Evolutionary conservation across 2,888 invertebrate species (phyloP).

Genomic region (Ariolimax columbianus): DNA sequence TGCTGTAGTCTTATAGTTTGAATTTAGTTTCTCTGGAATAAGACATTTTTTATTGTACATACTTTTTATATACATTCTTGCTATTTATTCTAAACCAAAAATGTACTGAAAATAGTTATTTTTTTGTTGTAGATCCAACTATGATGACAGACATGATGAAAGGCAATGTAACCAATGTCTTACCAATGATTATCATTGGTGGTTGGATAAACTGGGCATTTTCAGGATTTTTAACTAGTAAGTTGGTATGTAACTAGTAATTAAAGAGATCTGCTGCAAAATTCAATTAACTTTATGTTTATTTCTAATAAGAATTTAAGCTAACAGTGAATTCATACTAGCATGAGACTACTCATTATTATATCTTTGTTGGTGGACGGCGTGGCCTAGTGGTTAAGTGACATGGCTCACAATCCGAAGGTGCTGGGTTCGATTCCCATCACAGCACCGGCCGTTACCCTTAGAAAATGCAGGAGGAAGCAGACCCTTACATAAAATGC

Average conservation of each 20-base stretch:
- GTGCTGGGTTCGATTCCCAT: too few relatives aligned
- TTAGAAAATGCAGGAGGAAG: too few relatives aligned
- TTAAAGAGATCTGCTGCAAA: not conserved
- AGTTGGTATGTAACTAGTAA: constrained; percentile 67
- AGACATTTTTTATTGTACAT: too few relatives aligned
- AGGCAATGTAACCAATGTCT: constrained; percentile 97
- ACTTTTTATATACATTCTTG: too few relatives aligned
- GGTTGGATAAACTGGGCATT: constrained; percentile 99
- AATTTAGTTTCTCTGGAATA: not conserved
- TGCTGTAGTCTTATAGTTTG: not conserved
- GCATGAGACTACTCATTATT: too few relatives aligned
- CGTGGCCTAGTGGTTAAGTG: too few relatives aligned
- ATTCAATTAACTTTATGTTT: not conserved
- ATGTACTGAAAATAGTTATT: not conserved
- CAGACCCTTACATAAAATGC: too few relatives aligned
- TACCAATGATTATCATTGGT: constrained; percentile 99
- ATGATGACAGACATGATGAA: constrained; percentile 99
- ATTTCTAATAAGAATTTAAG: too few relatives aligned
- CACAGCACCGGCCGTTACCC: too few relatives aligned
- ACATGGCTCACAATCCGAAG: too few relatives aligned
- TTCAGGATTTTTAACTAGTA: constrained; percentile 98
- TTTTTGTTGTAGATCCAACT: constrained; percentile 85
- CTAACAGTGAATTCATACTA: too few relatives aligned
- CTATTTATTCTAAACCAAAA: not conserved
- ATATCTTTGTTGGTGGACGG: too few relatives aligned